Conservation (phyloP, 1,140 invertebrate species). For the Drosophila eugracilis region DNA sequence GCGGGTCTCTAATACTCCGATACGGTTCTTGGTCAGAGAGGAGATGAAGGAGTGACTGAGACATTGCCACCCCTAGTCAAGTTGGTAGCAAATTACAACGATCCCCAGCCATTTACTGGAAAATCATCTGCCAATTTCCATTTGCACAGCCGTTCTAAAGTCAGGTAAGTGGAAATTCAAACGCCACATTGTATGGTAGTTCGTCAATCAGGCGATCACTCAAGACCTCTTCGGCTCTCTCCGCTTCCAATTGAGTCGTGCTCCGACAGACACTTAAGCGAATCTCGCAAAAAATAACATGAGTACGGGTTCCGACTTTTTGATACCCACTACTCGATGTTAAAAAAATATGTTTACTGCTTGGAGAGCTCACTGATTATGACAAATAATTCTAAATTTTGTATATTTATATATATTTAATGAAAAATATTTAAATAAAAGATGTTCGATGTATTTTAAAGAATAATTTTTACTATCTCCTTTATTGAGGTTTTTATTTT, state of each 20-base stretch:
- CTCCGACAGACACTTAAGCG: slow-evolving; percentile 35
- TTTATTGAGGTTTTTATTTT: too few relatives aligned
- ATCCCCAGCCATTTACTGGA: slow-evolving; percentile 10
- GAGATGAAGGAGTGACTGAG: background rate
- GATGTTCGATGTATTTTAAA: too few relatives aligned
- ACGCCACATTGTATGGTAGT: slow-evolving; percentile 1
- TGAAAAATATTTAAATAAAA: too few relatives aligned
- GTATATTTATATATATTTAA: too few relatives aligned
- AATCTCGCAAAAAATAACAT: slow-evolving; percentile 19
- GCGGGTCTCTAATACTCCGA: slow-evolving; percentile 1
- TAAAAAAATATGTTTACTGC: background rate
- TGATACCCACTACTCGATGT: background rate
- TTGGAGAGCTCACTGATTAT: too few relatives aligned
- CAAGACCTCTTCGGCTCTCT: slow-evolving; percentile 13
- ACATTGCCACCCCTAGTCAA: slow-evolving; percentile 31
- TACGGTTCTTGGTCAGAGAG: background rate
- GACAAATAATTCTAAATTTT: too few relatives aligned
- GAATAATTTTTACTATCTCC: too few relatives aligned
- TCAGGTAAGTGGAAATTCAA: slow-evolving; percentile 22
- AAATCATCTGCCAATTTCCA: slow-evolving; percentile 15
- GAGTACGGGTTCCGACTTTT: background rate
- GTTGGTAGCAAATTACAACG: slow-evolving; percentile 37
- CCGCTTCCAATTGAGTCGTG: slow-evolving; percentile 40
- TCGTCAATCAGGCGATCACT: slow-evolving; percentile 44
- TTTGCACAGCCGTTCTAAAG: slow-evolving; percentile 12